phyloP scores from a whole-genome alignment of 2,113 vertebrate genomes.

The Mirza zaza region DNA sequence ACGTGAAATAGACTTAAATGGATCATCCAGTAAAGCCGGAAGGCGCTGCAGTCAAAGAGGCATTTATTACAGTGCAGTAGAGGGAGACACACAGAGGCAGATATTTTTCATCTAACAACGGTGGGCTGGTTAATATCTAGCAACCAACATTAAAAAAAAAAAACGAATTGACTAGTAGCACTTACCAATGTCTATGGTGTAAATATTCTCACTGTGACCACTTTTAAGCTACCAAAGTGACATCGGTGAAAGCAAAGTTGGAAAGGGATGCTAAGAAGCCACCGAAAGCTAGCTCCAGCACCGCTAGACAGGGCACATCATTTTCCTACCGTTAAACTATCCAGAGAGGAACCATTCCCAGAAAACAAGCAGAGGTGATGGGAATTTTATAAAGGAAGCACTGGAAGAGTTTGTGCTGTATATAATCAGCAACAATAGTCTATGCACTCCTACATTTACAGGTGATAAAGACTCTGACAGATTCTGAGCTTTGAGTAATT shows the following conservation, averaged over 20 bases:
- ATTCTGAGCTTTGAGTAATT: background rate
- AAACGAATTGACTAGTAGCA: background rate
- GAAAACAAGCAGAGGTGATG: background rate
- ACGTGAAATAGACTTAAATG: background rate
- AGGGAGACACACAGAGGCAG: background rate
- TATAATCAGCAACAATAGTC: background rate
- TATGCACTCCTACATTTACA: background rate
- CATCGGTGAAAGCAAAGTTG: background rate
- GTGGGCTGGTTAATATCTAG: background rate
- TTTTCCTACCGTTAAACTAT: accelerated
- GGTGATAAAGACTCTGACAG: background rate
- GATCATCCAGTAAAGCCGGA: background rate
- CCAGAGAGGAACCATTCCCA: background rate
- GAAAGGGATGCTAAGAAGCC: background rate
- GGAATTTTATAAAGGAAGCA: background rate
- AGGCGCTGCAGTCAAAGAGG: background rate
- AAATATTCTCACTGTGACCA: background rate
- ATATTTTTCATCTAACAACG: background rate
- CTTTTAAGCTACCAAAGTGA: background rate
- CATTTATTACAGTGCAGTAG: background rate
- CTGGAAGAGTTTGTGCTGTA: background rate
- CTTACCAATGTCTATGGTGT: background rate
- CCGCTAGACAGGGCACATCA: too few relatives aligned
- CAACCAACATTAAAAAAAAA: background rate
- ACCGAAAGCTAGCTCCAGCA: background rate